Evolutionary conservation across 2,797 vertebrate genomes (phyloP), one percentile per base, ranked within the genome.

Genomic region (Danio jaintianensis): DNA sequence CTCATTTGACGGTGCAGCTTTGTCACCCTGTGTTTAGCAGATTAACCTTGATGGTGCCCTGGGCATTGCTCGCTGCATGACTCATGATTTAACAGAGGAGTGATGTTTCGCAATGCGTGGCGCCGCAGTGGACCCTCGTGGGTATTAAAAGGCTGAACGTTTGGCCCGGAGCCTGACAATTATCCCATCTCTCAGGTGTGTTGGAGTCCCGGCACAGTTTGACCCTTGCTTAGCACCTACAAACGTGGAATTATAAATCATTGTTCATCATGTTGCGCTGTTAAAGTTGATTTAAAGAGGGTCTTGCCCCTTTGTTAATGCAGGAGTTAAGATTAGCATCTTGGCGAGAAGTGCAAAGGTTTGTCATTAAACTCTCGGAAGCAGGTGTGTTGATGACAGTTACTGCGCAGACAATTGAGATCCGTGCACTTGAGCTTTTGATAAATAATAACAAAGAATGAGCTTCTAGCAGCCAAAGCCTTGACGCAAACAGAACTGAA

Each of bases 61-160:
- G 83, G 89, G 91, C 78, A 81, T 79, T 84, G 72, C 85, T 84
- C 86, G 62, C 69, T 13, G 10, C 78, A 47, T 15, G 84, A 73
- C 52, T 85, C 82, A 74, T 72, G 50, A 20, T 78, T 66, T 66
- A 82, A 74, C 59, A 9, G 84, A 81, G 82, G 7, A 53, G 86
- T 86, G 88, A 66, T 83, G 87, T 93, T 93, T 91, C 88, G 86
- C 91, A 92, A 93, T 87, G 91, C 90, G 86, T 92, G 92, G 92
- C 92, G 92, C 92, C 92, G 84, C 87, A 75, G 85, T 22, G 83
- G 89, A 91, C 87, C 89, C 91, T 91, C 89, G 86, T 89, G 91
- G 90, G 92, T 88, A 90, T 91, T 90, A 91, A 88, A 88, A 87
- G 92, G 72, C 90, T 92, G 91, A 89, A 90, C 85, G 87, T 88